A percentile compares a stretch with the other conserved stretches of the same genome.
phyloP scores from a whole-genome alignment of 2,888 invertebrate genomes.

The Cetonia aurata region DNA sequence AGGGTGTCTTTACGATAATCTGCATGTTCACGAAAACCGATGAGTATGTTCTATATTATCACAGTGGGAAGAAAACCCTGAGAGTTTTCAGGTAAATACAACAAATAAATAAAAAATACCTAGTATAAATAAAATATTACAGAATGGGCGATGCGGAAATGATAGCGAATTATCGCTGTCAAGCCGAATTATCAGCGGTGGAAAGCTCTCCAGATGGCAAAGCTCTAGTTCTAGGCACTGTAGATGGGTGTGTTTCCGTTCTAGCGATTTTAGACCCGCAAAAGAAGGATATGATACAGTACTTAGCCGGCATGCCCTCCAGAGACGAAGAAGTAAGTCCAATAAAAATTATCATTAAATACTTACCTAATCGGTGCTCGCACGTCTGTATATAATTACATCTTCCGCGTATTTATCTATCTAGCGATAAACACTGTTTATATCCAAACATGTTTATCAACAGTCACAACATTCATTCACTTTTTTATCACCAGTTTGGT shows the following conservation, averaged over 20 bases:
- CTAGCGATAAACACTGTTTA: conserved; percentile 2
- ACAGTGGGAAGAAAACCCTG: conserved; percentile 94
- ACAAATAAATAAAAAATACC: not conserved
- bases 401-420: not conserved
- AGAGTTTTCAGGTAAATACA: conserved; percentile 83
- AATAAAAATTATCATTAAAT: conserved; percentile 31
- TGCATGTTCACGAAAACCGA: conserved; percentile 95
- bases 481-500: not conserved
- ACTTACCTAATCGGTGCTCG: conserved; percentile 22
- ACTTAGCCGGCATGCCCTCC: conserved; percentile 77
- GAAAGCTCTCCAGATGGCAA: conserved; percentile 88
- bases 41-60: conserved; percentile 96
- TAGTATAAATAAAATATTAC: conserved; percentile 48
- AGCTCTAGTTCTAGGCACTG: conserved; percentile 88
- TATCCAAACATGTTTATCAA: conserved; percentile 1
- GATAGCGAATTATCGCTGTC: conserved; percentile 93
- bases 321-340: conserved; percentile 74
- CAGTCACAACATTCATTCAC: conserved; percentile 45
- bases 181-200: conserved; percentile 89
- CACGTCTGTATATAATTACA: not conserved
- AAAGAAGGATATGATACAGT: conserved; percentile 75
- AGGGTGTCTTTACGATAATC: conserved; percentile 97
- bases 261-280: conserved; percentile 80
- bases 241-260: conserved; percentile 95
- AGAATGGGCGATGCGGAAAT: conserved; percentile 89